Conservation (phyloP, 2,888 invertebrate species). For the Sturmia bella region DNA sequence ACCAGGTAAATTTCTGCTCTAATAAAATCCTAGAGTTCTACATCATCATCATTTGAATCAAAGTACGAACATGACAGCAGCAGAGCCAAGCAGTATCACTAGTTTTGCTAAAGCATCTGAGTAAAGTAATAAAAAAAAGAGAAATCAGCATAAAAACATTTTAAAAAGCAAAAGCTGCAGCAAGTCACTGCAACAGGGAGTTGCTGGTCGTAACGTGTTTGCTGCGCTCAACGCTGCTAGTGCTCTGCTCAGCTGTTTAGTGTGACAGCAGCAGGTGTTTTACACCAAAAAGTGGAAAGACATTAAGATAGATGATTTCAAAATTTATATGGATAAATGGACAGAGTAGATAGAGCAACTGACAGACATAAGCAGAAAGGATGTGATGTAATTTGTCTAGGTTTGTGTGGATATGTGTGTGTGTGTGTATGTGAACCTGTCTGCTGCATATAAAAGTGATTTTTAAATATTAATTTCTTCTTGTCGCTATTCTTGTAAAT, state of each 20-base stretch:
- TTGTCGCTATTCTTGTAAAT: not conserved
- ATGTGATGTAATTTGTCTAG: constrained; percentile 10
- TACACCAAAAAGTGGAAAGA: constrained; percentile 53
- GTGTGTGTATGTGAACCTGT: not conserved
- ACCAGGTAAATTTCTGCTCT: constrained; percentile 47
- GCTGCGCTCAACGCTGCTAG: not conserved
- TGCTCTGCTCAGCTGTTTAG: constrained; percentile 20
- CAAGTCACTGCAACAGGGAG: constrained; percentile 52
- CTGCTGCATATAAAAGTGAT: constrained; percentile 25
- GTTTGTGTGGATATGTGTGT: not conserved
- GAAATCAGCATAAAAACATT: constrained; percentile 41
- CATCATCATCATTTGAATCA: constrained; percentile 26
- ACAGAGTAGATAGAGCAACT: constrained; percentile 53
- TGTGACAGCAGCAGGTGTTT: constrained; percentile 61
- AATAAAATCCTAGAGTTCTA: constrained; percentile 44
- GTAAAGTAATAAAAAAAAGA: not conserved
- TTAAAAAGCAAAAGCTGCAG: constrained; percentile 58
- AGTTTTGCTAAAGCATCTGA: constrained; percentile 13
- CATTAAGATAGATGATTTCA: constrained; percentile 62
- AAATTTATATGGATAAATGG: constrained; percentile 65
- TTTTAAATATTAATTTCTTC: constrained; percentile 46
- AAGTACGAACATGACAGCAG: constrained; percentile 10
- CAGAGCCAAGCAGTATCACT: constrained; percentile 9
- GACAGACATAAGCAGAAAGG: constrained; percentile 54
- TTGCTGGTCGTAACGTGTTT: constrained; percentile 23